These are phyloP conservation scores for Cyclina sinensis DNA, from an alignment of 1,140 invertebrate species.

Conservation along the genomic window DNA sequence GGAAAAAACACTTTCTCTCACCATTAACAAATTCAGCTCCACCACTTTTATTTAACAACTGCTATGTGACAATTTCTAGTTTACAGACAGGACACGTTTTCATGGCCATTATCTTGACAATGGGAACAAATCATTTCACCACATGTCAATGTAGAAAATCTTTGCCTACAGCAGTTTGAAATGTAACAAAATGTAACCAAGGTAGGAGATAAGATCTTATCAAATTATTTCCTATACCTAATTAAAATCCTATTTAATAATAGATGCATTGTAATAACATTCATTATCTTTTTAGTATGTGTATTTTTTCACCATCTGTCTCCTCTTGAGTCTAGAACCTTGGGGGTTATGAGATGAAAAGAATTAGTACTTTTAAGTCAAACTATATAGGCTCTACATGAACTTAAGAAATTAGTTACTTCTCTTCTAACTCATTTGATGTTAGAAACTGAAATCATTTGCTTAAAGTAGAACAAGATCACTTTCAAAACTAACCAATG, in stretches of 20 bases:
- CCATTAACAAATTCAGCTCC: neutral
- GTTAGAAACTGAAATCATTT: too few species aligned
- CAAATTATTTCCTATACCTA: neutral
- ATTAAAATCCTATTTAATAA: neutral
- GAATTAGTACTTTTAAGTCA: too few species aligned
- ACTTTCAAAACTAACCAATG: too few species aligned
- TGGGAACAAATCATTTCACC: neutral
- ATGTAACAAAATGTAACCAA: neutral
- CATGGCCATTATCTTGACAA: slow-evolving; percentile 2
- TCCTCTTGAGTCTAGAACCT: too few species aligned
- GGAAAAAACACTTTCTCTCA: neutral
- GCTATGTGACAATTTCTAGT: neutral
- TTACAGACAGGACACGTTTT: neutral
- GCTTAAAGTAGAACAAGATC: too few species aligned
- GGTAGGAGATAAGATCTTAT: neutral
- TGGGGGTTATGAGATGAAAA: too few species aligned
- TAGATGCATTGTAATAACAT: neutral
- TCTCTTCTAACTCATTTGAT: too few species aligned
- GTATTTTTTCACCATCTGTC: too few species aligned
- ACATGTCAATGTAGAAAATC: neutral
- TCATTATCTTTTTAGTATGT: neutral
- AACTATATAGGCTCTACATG: too few species aligned
- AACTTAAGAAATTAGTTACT: too few species aligned
- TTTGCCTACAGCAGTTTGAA: neutral
- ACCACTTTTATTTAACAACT: neutral